Evolutionary conservation across 2,888 invertebrate genomes (phyloP), one percentile per base, ranked within the genome.

Genomic region (Nomada lathburiana): DNA sequence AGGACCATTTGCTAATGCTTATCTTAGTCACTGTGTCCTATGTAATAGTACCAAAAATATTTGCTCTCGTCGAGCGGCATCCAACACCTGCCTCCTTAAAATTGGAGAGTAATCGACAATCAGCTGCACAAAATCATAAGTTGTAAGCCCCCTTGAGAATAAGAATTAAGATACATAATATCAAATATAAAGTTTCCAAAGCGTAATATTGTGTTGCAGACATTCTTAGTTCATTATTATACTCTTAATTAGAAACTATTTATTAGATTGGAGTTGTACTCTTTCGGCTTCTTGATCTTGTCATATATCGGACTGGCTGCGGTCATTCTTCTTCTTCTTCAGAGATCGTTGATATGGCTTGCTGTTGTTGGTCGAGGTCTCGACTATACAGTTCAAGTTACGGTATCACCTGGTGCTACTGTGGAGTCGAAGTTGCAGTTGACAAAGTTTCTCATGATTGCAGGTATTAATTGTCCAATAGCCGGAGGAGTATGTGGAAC

Each of bases 191-290:
- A 23, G 23, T 1, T 36, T 60, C 36, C 36, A 36, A 60, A 60
- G n/a, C 7, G 36, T 18, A 42, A 11, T 60, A 60, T 7, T 7
- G 7, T 29, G 7, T 7, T 29, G 7, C 36, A 42, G 7, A 42
- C 7, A 42, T 60, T 36, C n/a, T 60, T 18, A 59, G 5, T 29
- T 59, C 13, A 2, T 18, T 29, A 59, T 36, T 29, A 59, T 11
- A 59, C 59, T 18, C 4, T 59, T 7, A 29, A 29, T 29, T 59
- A 7, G 29, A 1, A 36, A 1, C 4, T 42, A n/a, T 60, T 60
- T 60, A 9, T 44, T 44, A 62, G 11, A 44, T n/a, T n/a, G 62
- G 62, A 10, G 62, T 62, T 62, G 62, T 44, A 62, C 62, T 62
- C 20, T 62, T 62, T 42, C 62, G 62, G 13, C 2, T 62, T 42